Base-by-base conservation (phyloP, 2,113 vertebrate genomes). In the Ameiurus melas region DNA sequence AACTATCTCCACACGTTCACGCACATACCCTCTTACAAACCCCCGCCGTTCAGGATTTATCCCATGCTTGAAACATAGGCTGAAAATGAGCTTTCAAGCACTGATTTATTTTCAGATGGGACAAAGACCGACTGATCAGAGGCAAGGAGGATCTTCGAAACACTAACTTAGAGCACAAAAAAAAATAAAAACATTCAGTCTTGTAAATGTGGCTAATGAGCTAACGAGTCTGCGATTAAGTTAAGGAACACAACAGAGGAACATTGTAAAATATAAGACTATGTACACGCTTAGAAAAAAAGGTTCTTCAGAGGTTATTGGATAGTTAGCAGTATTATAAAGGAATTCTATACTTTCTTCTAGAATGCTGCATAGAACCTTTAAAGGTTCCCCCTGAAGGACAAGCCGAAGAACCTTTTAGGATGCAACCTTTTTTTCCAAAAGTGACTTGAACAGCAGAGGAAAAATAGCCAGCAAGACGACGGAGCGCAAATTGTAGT, bases 1-100 rank as follows among this genome's bases (percentile, higher is more conserved):
- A 88, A 88, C 86, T 89, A 75, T 66, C 83, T 90, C 71, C 68
- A 68, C 51, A 87, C 47, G 12, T 73, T 25, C n/a, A 85, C 73
- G 36, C 71, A 22, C 36, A 43, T 82, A 88, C 68, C 83, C 58
- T 80, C 19, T 53, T 58, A 62, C 82, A 58, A 43, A 58, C 2
- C 33, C 20, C 62, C 36, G 30, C 78, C 75, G 9, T 47, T 39
- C 16, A 13, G 78, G 53, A 39, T 33, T 36, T 53, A 43, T 71
- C 55, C 78, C 16, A 39, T 55, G 33, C 33, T 80, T 22, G 16
- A 70, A 71, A 71, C 64, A 13, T 25, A n/a, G 55, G 39, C 58
- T 53, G 73, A 47, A 66, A 78, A 85, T 33, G 16, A 51, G 83
- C 80, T 13, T 20, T 43, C 55, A 19, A 53, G 39, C 27, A 8